Percentiles rank a stretch among this genome's conserved stretches.
phyloP scores from a whole-genome alignment of 2,797 vertebrate species.

The Darevskia mixta region DNA sequence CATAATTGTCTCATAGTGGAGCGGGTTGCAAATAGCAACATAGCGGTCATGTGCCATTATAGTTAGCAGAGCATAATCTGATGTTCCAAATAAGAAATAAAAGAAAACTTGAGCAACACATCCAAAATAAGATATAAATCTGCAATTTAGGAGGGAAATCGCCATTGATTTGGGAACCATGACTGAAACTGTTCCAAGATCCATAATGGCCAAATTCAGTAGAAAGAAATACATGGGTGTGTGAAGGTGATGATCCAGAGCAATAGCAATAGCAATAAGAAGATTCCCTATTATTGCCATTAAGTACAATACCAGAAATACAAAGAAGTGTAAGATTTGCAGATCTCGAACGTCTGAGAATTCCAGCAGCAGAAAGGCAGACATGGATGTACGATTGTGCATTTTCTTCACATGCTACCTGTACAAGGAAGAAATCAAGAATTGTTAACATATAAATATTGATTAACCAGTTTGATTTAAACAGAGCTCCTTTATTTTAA shows the following conservation, averaged over 20 bases:
- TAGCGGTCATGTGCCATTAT: slow-evolving; percentile 33
- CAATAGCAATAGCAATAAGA: not conserved
- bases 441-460: not conserved
- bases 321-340: slow-evolving; percentile 2
- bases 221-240: slow-evolving; percentile 30
- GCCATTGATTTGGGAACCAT: slow-evolving; percentile 17
- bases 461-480: not conserved
- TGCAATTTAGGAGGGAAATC: not conserved
- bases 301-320: not conserved
- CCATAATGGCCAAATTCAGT: not conserved
- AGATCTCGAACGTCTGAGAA: not conserved
- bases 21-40: slow-evolving; percentile 18
- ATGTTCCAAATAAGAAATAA: not conserved
- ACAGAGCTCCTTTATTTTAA: no score
- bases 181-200: slow-evolving; percentile 8
- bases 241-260: not conserved
- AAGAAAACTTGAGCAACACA: slow-evolving; percentile 24
- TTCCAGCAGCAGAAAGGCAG: slow-evolving; percentile 3
- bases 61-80: not conserved
- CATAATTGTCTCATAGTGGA: slow-evolving; percentile 29
- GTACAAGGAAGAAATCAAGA: not conserved
- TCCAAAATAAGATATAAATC: not conserved
- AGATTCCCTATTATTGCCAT: not conserved
- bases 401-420: not conserved
- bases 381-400: not conserved